Evolutionary conservation across 2,797 vertebrate species (phyloP).

Genomic region (Schizopygopsis malacanthus): DNA sequence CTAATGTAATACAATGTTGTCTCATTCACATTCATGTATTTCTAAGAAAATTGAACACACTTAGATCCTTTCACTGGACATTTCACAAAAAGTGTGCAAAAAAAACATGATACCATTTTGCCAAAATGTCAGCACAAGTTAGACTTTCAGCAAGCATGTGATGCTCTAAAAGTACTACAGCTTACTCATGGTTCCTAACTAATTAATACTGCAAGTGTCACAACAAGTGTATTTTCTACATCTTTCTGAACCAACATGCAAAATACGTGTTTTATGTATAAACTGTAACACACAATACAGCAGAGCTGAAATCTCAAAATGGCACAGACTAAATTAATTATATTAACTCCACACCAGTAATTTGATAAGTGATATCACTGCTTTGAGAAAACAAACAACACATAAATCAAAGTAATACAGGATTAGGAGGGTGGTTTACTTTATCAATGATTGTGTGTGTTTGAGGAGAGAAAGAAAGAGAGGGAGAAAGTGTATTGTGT

Average conservation of each 20-base stretch:
- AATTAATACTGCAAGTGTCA: background rate
- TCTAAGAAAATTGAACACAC: background rate
- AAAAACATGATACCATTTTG: background rate
- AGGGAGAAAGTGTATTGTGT: conserved; percentile 49
- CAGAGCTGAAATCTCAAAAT: background rate
- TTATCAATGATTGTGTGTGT: conserved; percentile 20
- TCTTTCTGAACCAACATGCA: background rate
- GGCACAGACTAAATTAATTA: background rate
- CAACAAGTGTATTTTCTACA: background rate
- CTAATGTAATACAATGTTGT: background rate
- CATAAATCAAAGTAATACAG: conserved; percentile 27
- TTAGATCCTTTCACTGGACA: background rate
- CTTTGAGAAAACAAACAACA: conserved; percentile 30
- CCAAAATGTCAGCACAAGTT: background rate
- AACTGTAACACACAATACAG: background rate
- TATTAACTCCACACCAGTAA: conserved; percentile 28
- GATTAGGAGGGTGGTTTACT: conserved; percentile 17
- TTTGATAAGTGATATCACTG: conserved; percentile 34
- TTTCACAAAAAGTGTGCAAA: background rate
- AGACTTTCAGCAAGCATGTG: background rate
- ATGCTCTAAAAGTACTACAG: background rate
- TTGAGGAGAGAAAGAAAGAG: conserved; percentile 41
- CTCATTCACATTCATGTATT: background rate
- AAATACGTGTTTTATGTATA: background rate
- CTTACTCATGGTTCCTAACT: background rate